Percentiles rank a stretch among this genome's conserved stretches.
phyloP scores from a whole-genome alignment of 92 coral and sea anemone species.

The Phymanthus crucifer region DNA sequence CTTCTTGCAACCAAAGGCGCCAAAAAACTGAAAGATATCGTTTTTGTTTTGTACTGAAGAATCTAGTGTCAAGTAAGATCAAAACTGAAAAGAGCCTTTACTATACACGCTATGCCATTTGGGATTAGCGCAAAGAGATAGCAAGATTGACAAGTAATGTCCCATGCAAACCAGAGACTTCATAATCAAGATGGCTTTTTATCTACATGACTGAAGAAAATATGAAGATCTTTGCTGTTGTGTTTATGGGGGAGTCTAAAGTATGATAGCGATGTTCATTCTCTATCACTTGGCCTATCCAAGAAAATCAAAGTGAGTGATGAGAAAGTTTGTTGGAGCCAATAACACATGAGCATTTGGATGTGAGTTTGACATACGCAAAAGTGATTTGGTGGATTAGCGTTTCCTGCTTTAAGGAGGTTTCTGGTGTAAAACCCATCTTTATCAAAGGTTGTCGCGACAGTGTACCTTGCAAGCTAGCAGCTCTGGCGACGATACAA shows the following conservation, averaged over 20 bases:
- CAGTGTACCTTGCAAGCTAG: slow-evolving; percentile 22
- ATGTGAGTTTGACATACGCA: slow-evolving; percentile 31
- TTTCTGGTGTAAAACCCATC: slow-evolving; percentile 31
- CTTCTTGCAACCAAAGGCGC: background rate
- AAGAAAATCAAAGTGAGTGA: slow-evolving; percentile 12
- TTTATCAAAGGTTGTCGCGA: slow-evolving; percentile 40
- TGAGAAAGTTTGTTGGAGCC: slow-evolving; percentile 24
- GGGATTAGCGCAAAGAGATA: slow-evolving; percentile 14
- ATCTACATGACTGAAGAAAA: background rate
- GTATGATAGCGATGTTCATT: background rate
- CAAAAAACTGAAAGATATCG: background rate
- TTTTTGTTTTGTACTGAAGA: background rate
- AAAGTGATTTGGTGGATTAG: slow-evolving; percentile 34
- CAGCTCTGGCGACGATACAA: slow-evolving; percentile 28
- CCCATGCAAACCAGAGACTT: background rate
- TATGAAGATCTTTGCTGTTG: background rate
- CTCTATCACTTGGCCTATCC: slow-evolving; percentile 18
- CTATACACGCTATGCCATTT: background rate
- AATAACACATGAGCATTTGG: slow-evolving; percentile 17
- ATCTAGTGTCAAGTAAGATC: background rate
- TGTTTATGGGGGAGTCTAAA: background rate
- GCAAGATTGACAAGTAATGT: slow-evolving; percentile 13
- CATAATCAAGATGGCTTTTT: background rate
- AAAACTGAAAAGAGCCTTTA: background rate
- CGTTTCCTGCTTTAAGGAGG: slow-evolving; percentile 44